Evolutionary conservation across 2,888 invertebrate species (phyloP), one percentile per base, ranked within the genome.

Genomic region (Ariolimax columbianus): DNA sequence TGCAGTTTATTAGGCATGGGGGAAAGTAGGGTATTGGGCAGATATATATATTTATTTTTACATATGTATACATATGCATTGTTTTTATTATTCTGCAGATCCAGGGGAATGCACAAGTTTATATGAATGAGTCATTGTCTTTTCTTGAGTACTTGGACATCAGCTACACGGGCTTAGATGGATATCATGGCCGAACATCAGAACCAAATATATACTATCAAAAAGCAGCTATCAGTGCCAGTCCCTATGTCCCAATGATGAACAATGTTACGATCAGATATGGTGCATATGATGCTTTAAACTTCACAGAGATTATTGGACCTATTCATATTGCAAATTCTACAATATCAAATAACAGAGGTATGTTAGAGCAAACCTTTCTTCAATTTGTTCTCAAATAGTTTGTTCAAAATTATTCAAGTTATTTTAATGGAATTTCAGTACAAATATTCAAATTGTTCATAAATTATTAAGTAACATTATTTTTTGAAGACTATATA

Each of bases 261-360:
- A 96, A 97, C 90, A 96, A 97, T 90, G 95, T 99, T 86, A 96
- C 97, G 89, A 96, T 99, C 89, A 95, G 96, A 72, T 96, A 97
- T 93, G 97, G 98, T 17, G 98, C 98, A 1, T 98, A 97, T 93
- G 98, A 98, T 92, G 99, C 88, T 0, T 82, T 92, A 75, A 92
- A 92, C 86, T 79, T 92, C 72, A 92, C 92, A 11, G 91, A 92
- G 38, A 87, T 92, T 0, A 85, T 88, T n/a, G 91, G 92, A 17
- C 86, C 88, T 19, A 89, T 92, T 23, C 90, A 90, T 68, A 89
- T 92, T 51, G 91, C 91, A 2, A 92, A 92, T 87, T 90, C 90
- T 40, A 90, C 92, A 11, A 88, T 99, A 86, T 95, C 96, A 90
- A 96, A 96, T 93, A 98, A 98, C 95, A 95, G 95, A 94, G 96